Evolutionary conservation across 2,113 vertebrate genomes (phyloP), one percentile per base, ranked within the genome.

Genomic region (Trogon surrucura): DNA sequence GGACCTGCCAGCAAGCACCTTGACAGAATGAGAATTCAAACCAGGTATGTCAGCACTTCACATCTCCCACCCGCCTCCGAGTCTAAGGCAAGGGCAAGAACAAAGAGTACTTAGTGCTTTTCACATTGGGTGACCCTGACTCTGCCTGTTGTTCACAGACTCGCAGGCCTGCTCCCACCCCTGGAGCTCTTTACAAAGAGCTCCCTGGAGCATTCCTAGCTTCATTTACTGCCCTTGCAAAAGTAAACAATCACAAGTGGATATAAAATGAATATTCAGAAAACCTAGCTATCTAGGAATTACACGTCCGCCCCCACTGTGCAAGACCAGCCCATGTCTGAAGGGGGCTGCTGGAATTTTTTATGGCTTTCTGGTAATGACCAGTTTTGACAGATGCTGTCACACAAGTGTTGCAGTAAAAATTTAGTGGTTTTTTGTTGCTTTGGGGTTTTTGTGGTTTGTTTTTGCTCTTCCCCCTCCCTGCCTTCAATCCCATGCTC

Each of bases 251-350:
- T 66, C 21, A 58, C 0, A 5, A 75, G 45, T 45, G 16, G 54
- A 79, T 67, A 81, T 48, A 83, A 96, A 94, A 85, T 15, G 34
- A 61, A 44, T 66, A 67, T 56, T 88, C 69, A 75, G 41, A 80
- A 91, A 74, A 78, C 18, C 16, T 25, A 84, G 57, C 51, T 74
- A 71, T 74, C 64, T 67, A 80, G 79, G 61, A 88, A 79, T 84
- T 84, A 78, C 15, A 67, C n/a, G 57, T 30, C 26, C 32, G 78
- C 8, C 4, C 3, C 2, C 36, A 34, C 4, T 13, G n/a, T 45
- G 60, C 4, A 41, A 91, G 34, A 47, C 6, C 36, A 72, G 50
- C n/a, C 87, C 74, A 71, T 36, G 32, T 66, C 34, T 91, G 38
- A 86, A 64, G 61, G 5, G 5, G 30, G 8, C 62, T 85, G 60